Evolutionary conservation across 2,888 invertebrate genomes (phyloP), one percentile per base, ranked within the genome.

Genomic region (Leptinotarsa rubiginosa): DNA sequence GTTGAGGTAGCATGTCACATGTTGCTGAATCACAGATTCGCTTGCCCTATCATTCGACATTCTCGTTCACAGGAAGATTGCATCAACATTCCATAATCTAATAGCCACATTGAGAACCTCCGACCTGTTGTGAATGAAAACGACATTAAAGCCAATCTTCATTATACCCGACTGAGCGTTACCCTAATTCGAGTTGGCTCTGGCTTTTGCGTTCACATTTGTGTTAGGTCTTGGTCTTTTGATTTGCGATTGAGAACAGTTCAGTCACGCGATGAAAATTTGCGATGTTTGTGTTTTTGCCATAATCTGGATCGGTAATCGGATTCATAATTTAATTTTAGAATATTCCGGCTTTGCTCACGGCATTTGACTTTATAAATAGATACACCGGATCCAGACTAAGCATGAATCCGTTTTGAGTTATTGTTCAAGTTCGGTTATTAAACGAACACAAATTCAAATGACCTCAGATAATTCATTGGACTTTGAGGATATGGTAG

Each of bases 291-390:
- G 54, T 56, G 69, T 69, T 69, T 56, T 69, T 20, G 67, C 72
- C 75, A 68, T 73, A 75, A 79, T 79, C 77, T 69, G 49, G 22
- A 50, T 70, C 56, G 78, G 76, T 79, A 70, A 78, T 79, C 79
- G 73, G 75, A 78, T 75, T 77, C 77, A 77, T 77, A 78, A 79
- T 79, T 79, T 77, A 78, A 79, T 79, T 79, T 79, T 79, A 78
- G 77, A 78, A 79, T 76, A 76, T 73, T 74, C 76, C 68, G 68
- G 54, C 52, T 59, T 18, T 52, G 74, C 71, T 75, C 77, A 78
- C 75, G 77, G 74, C 73, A 79, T 75, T 72, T 70, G 49, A 71
- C 70, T 75, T 76, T 77, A 79, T 77, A 77, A 79, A 79, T 77
- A 76, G 76, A 70, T 31, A 69, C 65, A 18, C 41, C 65, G 70